These are phyloP conservation scores for Mobula birostris DNA, from an alignment of 2,113 vertebrate species.

Conservation along the genomic window DNA sequence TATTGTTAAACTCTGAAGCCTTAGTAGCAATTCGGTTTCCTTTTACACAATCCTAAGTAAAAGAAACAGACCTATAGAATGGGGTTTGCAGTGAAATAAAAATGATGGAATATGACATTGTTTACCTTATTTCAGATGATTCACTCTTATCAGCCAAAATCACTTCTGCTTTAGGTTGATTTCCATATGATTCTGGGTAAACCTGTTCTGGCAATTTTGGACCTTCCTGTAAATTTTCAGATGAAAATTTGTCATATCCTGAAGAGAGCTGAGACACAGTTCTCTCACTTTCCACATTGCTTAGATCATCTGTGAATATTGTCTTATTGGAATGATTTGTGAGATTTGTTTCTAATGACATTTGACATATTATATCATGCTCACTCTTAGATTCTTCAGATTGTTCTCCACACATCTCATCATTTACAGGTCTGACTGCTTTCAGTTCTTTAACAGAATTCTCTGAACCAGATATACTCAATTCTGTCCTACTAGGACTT, in stretches of 20 bases:
- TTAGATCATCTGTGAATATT: background rate
- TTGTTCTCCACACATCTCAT: background rate
- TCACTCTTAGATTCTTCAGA: background rate
- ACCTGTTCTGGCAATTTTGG: background rate
- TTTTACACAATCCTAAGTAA: background rate
- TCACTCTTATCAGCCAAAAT: background rate
- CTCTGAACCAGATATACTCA: constrained; percentile 43
- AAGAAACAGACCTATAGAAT: background rate
- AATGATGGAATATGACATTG: background rate
- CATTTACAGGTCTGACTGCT: constrained; percentile 42
- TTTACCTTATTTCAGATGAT: constrained; percentile 22
- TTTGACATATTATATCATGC: background rate
- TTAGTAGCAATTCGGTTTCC: background rate
- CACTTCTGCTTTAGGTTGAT: background rate
- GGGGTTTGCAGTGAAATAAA: background rate
- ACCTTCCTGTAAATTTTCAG: background rate
- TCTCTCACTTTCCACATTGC: background rate
- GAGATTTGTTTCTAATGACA: background rate
- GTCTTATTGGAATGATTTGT: background rate
- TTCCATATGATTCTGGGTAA: background rate
- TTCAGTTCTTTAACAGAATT: constrained; percentile 45
- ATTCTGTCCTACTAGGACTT: constrained; percentile 49
- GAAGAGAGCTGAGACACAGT: background rate
- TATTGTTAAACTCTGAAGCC: background rate
- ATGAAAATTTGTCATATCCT: background rate